Percentiles rank a stretch among this genome's conserved stretches.
Conservation (phyloP, 2,113 vertebrate genomes). For the Neolamprologus sp. region DNA sequence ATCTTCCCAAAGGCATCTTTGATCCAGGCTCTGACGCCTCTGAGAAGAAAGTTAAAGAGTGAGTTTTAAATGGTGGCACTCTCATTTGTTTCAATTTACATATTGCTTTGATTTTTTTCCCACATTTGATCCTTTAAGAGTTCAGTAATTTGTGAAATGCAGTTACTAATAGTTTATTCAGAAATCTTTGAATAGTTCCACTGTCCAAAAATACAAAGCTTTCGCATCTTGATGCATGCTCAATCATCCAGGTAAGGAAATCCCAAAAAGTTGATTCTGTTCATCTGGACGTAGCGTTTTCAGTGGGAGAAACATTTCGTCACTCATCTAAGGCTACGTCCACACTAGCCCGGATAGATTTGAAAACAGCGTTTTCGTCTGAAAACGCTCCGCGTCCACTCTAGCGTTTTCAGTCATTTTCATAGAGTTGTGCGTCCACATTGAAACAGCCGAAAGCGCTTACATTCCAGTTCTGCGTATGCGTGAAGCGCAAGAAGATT, state of each 20-base stretch:
- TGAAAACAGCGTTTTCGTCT: rapidly evolving
- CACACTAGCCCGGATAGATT: too few species aligned
- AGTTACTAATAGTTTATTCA: neutral
- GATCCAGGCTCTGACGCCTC: slow-evolving; percentile 87
- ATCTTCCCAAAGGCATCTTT: slow-evolving; percentile 92
- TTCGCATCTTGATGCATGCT: neutral
- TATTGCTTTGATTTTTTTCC: neutral
- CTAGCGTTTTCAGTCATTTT: neutral
- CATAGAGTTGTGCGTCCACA: neutral
- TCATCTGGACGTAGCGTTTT: neutral
- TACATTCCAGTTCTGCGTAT: neutral
- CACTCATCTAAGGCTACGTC: too few species aligned
- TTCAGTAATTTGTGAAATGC: neutral
- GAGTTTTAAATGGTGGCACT: slow-evolving; percentile 11
- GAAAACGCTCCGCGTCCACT: neutral
- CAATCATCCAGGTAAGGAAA: neutral
- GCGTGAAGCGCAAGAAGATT: neutral
- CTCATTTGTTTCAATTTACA: neutral
- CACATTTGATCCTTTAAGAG: neutral
- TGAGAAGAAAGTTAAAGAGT: slow-evolving; percentile 98
- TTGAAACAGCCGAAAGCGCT: neutral
- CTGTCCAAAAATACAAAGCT: neutral
- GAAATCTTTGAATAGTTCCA: neutral
- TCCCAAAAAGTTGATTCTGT: neutral
- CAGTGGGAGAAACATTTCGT: too few species aligned